phyloP scores from a whole-genome alignment of 2,113 vertebrate species.

The Lipophrys pholis region DNA sequence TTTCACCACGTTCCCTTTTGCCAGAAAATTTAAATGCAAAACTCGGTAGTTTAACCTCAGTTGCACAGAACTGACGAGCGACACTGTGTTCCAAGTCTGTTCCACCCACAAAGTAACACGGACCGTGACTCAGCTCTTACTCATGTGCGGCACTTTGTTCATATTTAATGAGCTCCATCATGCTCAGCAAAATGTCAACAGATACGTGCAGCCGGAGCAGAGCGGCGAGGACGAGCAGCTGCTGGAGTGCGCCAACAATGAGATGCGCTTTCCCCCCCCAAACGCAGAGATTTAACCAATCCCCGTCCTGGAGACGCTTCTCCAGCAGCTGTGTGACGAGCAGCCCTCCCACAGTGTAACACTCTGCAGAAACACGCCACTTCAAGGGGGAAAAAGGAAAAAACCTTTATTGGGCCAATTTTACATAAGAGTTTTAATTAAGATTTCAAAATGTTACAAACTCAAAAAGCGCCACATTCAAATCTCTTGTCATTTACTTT shows the following conservation, averaged over 20 bases:
- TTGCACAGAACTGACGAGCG: constrained; percentile 27
- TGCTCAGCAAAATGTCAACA: constrained; percentile 56
- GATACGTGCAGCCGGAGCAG: constrained; percentile 10
- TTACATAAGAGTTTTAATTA: too few relatives aligned
- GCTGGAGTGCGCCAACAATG: constrained; percentile 21
- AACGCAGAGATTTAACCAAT: constrained; percentile 5
- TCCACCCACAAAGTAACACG: constrained; percentile 35
- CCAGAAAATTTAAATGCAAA: neutral
- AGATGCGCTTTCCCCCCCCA: constrained; percentile 2
- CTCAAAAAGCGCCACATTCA: neutral
- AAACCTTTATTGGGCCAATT: constrained; percentile 71
- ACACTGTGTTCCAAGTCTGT: constrained; percentile 4
- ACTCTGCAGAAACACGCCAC: neutral
- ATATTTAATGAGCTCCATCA: constrained; percentile 55
- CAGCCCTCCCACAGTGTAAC: neutral
- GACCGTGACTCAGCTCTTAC: constrained; percentile 61
- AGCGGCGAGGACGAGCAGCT: constrained; percentile 32
- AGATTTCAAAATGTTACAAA: too few relatives aligned
- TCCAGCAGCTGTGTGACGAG: constrained; percentile 34
- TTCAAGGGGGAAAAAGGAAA: neutral
- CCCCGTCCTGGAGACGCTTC: neutral
- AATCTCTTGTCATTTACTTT: constrained; percentile 19
- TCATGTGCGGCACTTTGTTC: constrained; percentile 58
- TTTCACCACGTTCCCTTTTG: too few relatives aligned
- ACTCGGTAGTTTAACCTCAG: neutral